Evolutionary conservation across 2,888 invertebrate genomes (phyloP), one percentile per base, ranked within the genome.

Genomic region (Sminthurinus aureus): DNA sequence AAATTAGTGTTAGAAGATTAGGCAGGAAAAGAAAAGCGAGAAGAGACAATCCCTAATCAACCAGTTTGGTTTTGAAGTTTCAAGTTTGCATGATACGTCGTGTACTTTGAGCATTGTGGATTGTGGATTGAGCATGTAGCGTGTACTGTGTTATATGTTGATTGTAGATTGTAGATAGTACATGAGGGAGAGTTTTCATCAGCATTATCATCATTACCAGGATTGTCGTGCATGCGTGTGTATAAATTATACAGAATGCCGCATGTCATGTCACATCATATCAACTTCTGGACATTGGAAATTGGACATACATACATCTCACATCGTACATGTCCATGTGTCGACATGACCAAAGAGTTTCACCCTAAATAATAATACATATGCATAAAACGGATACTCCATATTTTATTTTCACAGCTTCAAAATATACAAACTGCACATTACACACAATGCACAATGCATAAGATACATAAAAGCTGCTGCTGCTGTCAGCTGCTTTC

Each of bases 401-500:
- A 22, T 76, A 26, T 52, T 24, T 24, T 73, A 26, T 74, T 52
- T 58, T 18, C 24, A 13, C 58, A 24, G 24, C 15, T 24, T 24
- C 71, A 71, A 71, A 22, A 78, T 66, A 78, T 24, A 78, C 75
- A 75, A n/a, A n/a, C n/a, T n/a, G n/a, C n/a, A n/a, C n/a, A n/a
- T n/a, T n/a, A n/a, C 51, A 38, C 75, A 38, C 75, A 75, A 26
- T 20, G n/a, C 67, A 67, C 67, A 67, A 15, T 11, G 58, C 58
- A 58, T 58, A n/a, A 20, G 13, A 26, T 26, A 73, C 20, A 52
- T 58, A 64, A 64, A 78, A n/a, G n/a, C n/a, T n/a, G n/a, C n/a
- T n/a, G n/a, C n/a, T n/a, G 77, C 77, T 78, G 77, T 78, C 77
- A 78, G 77, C 77, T 78, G 77, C 58, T 78, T 26, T 78, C 77